phyloP scores from a whole-genome alignment of 2,797 vertebrate genomes.

The Lacerta agilis region DNA sequence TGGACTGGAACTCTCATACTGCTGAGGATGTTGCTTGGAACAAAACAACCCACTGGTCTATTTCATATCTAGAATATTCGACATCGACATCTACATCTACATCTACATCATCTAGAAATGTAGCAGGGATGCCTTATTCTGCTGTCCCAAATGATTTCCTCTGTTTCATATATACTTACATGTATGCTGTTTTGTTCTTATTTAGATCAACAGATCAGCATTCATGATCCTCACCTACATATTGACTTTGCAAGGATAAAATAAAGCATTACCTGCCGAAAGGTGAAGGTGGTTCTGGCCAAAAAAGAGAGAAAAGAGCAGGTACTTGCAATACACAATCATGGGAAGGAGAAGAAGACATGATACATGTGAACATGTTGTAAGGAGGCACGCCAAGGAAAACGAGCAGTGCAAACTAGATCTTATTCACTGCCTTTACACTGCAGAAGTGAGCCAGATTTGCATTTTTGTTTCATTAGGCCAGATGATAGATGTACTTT shows the following conservation, averaged over 20 bases:
- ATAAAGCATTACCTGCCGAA: too few relatives aligned
- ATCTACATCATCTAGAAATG: background rate
- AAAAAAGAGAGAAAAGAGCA: too few relatives aligned
- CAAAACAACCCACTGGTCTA: too few relatives aligned
- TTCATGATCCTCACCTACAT: too few relatives aligned
- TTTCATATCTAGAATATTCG: too few relatives aligned
- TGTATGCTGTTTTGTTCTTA: too few relatives aligned
- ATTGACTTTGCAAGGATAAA: background rate
- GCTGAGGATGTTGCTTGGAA: too few relatives aligned
- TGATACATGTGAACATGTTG: background rate
- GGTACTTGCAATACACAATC: too few relatives aligned
- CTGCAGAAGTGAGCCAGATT: background rate
- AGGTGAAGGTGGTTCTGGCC: too few relatives aligned
- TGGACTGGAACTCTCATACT: too few relatives aligned
- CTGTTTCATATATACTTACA: too few relatives aligned
- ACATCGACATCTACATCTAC: too few relatives aligned
- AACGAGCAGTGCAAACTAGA: background rate
- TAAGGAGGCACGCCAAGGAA: background rate
- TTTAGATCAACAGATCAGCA: background rate
- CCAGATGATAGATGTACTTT: slow-evolving; percentile 41
- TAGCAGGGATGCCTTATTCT: background rate
- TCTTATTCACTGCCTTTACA: background rate
- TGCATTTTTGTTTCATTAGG: slow-evolving; percentile 51
- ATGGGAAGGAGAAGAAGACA: background rate
- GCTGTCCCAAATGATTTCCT: background rate